These are phyloP conservation scores for Entomyzon cyanotis DNA, from an alignment of 2,113 vertebrate species.

Conservation along the genomic window DNA sequence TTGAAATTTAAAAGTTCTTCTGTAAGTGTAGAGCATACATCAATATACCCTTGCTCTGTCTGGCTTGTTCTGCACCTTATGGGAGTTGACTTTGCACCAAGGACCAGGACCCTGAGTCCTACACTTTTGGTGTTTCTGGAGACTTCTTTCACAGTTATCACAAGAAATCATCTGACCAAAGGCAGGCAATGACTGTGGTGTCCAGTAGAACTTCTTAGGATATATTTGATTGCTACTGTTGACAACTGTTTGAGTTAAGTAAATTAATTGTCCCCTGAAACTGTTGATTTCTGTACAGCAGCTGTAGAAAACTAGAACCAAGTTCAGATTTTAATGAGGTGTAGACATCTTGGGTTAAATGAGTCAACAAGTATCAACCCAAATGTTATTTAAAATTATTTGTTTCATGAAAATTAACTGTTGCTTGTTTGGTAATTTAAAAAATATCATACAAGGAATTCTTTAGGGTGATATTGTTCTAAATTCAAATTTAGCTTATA, in stretches of 20 bases:
- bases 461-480: neutral
- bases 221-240: neutral
- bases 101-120: neutral
- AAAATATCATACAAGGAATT: neutral
- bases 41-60: neutral
- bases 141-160: neutral
- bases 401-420: neutral
- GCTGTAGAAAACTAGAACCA: neutral
- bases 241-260: neutral
- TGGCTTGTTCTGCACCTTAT: neutral
- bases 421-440: neutral
- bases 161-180: neutral
- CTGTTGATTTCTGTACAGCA: neutral
- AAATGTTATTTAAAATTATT: neutral
- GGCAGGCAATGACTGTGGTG: neutral
- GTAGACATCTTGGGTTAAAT: fast-evolving
- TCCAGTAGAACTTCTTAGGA: neutral
- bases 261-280: neutral
- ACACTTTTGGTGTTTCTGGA: neutral
- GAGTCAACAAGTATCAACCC: fast-evolving
- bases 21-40: neutral
- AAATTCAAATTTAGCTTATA: neutral
- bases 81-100: neutral
- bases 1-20: neutral
- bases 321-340: neutral